phyloP scores from a whole-genome alignment of 2,888 invertebrate genomes.

The Tetragonisca angustula region DNA sequence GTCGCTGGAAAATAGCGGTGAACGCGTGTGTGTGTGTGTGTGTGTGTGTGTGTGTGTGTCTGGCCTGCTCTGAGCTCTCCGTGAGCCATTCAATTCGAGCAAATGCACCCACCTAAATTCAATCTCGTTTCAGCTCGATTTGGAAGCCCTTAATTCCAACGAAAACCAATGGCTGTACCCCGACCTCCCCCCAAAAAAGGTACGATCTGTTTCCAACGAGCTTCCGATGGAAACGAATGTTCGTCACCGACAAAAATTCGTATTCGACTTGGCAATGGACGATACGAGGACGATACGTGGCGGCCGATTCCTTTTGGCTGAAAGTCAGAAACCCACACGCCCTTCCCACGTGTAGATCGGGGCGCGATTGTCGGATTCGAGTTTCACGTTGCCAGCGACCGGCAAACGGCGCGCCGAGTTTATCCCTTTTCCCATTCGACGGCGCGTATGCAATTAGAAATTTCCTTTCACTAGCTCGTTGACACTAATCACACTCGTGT shows the following conservation, averaged over 20 bases:
- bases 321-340: conserved; percentile 43
- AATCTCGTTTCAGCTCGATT: conserved; percentile 8
- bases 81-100: not conserved
- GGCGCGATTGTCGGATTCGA: conserved; percentile 22
- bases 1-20: conserved; percentile 17
- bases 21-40: no score
- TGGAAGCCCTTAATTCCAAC: conserved; percentile 14
- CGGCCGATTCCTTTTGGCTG: not conserved
- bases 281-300: conserved; percentile 30
- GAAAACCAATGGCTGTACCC: not conserved
- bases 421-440: conserved; percentile 45
- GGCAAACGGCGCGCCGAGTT: not conserved
- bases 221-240: conserved; percentile 28
- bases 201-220: conserved; percentile 1
- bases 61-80: not conserved
- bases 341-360: conserved; percentile 47
- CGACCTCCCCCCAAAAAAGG: not conserved
- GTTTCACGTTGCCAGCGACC: conserved; percentile 17
- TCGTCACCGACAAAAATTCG: conserved; percentile 10
- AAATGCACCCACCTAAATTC: conserved; percentile 25
- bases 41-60: no score
- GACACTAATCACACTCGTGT: conserved; percentile 69
- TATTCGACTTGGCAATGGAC: not conserved
- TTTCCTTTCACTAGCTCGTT: conserved; percentile 71
- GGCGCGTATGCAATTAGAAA: conserved; percentile 70